Conservation (phyloP, 2,797 vertebrate species). For the Hephaestus fuliginosus region DNA sequence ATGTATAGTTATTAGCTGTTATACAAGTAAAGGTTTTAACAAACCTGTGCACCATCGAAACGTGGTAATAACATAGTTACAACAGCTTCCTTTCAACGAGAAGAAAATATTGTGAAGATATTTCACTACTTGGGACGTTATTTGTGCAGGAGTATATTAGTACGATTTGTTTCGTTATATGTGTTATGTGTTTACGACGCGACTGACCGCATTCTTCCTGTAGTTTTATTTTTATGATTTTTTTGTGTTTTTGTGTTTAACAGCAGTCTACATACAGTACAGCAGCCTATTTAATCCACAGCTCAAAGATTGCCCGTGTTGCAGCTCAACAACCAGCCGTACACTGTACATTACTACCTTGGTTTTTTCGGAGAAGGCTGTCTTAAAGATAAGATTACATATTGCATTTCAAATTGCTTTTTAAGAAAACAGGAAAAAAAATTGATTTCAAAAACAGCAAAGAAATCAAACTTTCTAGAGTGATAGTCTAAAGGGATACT, state of each 20-base stretch:
- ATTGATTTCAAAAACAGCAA: slow-evolving; percentile 68
- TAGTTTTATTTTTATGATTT: slow-evolving; percentile 42
- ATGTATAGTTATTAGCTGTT: slow-evolving; percentile 47
- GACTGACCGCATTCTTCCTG: slow-evolving; percentile 69
- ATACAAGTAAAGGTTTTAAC: slow-evolving; percentile 51
- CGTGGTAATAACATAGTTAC: slow-evolving; percentile 69
- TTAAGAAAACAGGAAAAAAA: slow-evolving; percentile 65
- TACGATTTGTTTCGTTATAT: slow-evolving; percentile 53
- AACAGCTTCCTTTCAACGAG: slow-evolving; percentile 58
- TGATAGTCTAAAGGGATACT: slow-evolving; percentile 82
- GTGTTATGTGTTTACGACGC: slow-evolving; percentile 57
- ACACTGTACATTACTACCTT: slow-evolving; percentile 76
- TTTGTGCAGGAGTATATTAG: slow-evolving; percentile 76
- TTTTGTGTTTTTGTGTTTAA: slow-evolving; percentile 45
- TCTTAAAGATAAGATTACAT: slow-evolving; percentile 73
- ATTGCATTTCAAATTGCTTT: slow-evolving; percentile 89
- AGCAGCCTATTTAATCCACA: slow-evolving; percentile 66
- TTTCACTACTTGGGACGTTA: slow-evolving; percentile 67
- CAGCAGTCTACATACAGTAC: slow-evolving; percentile 77
- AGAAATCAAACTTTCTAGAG: slow-evolving; percentile 65
- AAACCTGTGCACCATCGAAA: slow-evolving; percentile 75
- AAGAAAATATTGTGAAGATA: slow-evolving; percentile 64
- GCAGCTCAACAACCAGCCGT: slow-evolving; percentile 56
- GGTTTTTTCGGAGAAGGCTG: slow-evolving; percentile 69
- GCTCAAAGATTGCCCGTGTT: slow-evolving; percentile 53